These are phyloP conservation scores for Cephus spinipes DNA, from an alignment of 2,888 invertebrate species.

Conservation along the genomic window DNA sequence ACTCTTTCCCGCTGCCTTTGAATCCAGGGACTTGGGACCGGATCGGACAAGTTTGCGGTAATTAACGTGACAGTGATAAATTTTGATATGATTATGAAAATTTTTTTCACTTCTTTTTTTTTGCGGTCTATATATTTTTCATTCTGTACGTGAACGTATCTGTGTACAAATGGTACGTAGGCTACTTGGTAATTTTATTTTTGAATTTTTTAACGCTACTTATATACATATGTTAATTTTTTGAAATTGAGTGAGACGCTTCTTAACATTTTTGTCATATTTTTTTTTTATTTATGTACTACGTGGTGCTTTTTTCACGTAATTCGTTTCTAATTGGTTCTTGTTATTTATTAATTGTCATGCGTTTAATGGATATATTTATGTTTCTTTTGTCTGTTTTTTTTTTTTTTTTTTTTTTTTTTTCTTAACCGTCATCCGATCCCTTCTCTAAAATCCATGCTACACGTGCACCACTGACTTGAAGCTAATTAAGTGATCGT, in stretches of 20 bases:
- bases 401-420: too few relatives aligned
- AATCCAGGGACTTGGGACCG: constrained; percentile 55
- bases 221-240: too few relatives aligned
- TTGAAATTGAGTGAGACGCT: too few relatives aligned
- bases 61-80: constrained; percentile 41
- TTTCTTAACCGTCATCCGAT: not conserved
- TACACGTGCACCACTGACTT: not conserved
- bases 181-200: too few relatives aligned
- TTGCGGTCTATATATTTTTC: not conserved
- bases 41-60: constrained; percentile 64
- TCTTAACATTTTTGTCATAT: too few relatives aligned
- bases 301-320: not conserved
- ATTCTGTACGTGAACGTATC: too few relatives aligned
- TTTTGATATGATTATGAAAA: not conserved
- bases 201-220: too few relatives aligned
- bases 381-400: not conserved
- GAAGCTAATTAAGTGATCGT: not conserved
- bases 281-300: too few relatives aligned
- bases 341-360: not conserved
- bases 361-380: not conserved
- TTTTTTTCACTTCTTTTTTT: not conserved
- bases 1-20: constrained; percentile 45
- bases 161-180: too few relatives aligned
- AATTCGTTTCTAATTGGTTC: not conserved
- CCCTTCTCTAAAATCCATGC: not conserved